A percentile compares a stretch with the other conserved stretches of the same genome.
These are phyloP conservation scores for Metellina segmentata DNA, from an alignment of 2,888 invertebrate species.

Conservation along the genomic window DNA sequence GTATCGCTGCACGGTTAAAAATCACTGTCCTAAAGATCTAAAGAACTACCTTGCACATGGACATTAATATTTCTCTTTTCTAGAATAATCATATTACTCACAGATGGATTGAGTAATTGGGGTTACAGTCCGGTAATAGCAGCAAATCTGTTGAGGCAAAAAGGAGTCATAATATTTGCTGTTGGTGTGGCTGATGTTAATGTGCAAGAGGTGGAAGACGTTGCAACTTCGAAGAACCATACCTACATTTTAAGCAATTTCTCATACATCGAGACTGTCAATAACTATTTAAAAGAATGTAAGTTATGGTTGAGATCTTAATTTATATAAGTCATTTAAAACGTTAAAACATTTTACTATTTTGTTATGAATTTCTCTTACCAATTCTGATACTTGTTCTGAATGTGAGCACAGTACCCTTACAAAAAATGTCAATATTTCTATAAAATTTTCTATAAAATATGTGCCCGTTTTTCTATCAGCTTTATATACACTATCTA, in stretches of 20 bases:
- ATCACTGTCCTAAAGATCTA: not conserved
- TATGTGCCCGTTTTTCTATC: too few species aligned
- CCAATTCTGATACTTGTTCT: too few species aligned
- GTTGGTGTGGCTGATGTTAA: slow-evolving; percentile 70
- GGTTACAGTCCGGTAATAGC: slow-evolving; percentile 25
- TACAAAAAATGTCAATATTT: too few species aligned
- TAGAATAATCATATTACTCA: slow-evolving; percentile 64
- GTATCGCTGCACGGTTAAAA: too few species aligned
- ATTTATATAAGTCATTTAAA: too few species aligned
- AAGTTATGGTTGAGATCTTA: not conserved
- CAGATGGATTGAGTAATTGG: slow-evolving; percentile 67
- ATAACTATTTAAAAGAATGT: slow-evolving; percentile 52
- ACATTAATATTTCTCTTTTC: not conserved
- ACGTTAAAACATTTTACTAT: too few species aligned
- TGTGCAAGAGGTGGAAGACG: slow-evolving; percentile 44
- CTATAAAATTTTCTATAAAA: too few species aligned
- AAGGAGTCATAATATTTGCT: slow-evolving; percentile 64
- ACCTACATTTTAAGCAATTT: slow-evolving; percentile 66
- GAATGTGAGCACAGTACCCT: too few species aligned
- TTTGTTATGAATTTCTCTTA: too few species aligned
- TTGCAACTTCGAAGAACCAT: slow-evolving; percentile 67
- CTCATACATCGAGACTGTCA: slow-evolving; percentile 42
- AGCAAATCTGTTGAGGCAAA: slow-evolving; percentile 15
- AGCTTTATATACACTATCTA: too few species aligned
- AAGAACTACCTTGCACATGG: not conserved